Conservation (phyloP, 2,797 vertebrate genomes). For the Acrossocheilus wenchowensis region DNA sequence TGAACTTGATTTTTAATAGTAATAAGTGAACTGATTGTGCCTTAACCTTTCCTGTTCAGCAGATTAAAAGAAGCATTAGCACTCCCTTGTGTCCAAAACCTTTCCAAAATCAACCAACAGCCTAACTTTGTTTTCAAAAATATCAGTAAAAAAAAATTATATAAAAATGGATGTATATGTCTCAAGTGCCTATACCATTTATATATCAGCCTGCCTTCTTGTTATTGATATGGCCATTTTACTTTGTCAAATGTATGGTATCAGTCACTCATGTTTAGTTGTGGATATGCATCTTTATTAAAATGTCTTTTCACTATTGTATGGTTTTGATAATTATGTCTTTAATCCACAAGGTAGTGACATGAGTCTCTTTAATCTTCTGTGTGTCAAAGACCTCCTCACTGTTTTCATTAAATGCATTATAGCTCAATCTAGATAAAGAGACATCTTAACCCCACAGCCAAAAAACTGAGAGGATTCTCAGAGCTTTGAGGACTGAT, state of each 20-base stretch:
- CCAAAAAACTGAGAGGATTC: neutral
- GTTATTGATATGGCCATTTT: neutral
- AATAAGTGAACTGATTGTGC: neutral
- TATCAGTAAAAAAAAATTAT: neutral
- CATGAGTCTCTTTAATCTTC: neutral
- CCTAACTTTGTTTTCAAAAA: neutral
- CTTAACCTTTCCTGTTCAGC: no score
- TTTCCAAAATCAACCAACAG: neutral
- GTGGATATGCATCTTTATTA: neutral
- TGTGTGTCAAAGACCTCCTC: neutral
- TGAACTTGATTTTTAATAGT: neutral
- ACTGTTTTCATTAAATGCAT: neutral
- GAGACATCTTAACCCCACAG: neutral
- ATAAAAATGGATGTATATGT: neutral
- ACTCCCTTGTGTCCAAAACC: neutral
- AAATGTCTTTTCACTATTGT: neutral
- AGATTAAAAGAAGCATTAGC: neutral
- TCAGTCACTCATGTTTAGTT: neutral
- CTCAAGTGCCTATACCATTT: no score
- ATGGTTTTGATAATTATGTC: neutral
- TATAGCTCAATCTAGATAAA: neutral
- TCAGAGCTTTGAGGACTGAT: constrained; percentile 17
- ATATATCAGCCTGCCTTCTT: neutral
- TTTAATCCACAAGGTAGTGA: neutral
- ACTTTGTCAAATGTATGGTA: neutral